A percentile compares a stretch with the other conserved stretches of the same genome.
These are phyloP conservation scores for Plutella xylostella DNA, from an alignment of 2,888 invertebrate genomes.

Conservation along the genomic window DNA sequence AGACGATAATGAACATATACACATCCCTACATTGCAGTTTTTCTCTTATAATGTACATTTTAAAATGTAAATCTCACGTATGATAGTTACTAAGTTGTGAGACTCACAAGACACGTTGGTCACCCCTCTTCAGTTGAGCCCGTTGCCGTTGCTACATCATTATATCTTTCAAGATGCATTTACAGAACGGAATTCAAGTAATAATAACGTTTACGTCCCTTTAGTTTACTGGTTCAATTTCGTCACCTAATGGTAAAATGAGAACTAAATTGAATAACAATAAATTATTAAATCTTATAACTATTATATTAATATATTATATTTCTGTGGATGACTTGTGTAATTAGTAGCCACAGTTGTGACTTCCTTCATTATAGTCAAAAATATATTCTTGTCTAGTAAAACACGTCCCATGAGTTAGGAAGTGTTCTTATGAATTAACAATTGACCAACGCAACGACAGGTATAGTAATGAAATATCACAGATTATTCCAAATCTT, in stretches of 20 bases:
- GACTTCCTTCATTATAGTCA: constrained; percentile 68
- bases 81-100: constrained; percentile 34
- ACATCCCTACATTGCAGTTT: constrained; percentile 61
- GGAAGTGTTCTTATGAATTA: constrained; percentile 60
- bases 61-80: constrained; percentile 56
- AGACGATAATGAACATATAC: constrained; percentile 56
- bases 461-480: constrained; percentile 67
- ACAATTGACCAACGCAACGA: constrained; percentile 71
- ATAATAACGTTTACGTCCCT: constrained; percentile 68
- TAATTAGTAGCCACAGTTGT: constrained; percentile 59
- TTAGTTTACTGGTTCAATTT: constrained; percentile 61
- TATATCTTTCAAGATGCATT: constrained; percentile 29
- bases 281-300: constrained; percentile 69
- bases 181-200: constrained; percentile 46
- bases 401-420: constrained; percentile 41
- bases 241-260: constrained; percentile 64
- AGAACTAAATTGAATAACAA: constrained; percentile 68
- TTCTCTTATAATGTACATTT: constrained; percentile 66
- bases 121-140: constrained; percentile 48
- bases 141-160: constrained; percentile 20
- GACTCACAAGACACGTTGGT: constrained; percentile 54
- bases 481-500: constrained; percentile 69
- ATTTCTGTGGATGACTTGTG: constrained; percentile 61
- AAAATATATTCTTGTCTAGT: constrained; percentile 69
- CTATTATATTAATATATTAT: constrained; percentile 53